A percentile compares a stretch with the other conserved stretches of the same genome.
phyloP scores from a whole-genome alignment of 2,113 vertebrate species.

The human (Homo sapiens) region DNA sequence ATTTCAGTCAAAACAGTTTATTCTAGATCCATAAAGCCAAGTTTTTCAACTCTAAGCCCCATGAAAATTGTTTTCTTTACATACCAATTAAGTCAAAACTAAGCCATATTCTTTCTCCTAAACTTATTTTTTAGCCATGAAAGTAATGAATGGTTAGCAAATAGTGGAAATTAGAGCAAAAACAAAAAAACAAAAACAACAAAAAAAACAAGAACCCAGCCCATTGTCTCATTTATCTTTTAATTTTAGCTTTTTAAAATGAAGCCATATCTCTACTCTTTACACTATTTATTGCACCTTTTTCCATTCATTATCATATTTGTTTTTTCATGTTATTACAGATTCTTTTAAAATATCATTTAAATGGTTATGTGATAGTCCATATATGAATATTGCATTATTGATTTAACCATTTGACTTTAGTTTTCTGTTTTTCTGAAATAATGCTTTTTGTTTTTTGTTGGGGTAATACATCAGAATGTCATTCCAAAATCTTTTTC shows the following conservation, averaged over 20 bases:
- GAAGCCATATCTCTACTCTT: background rate
- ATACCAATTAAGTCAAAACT: background rate
- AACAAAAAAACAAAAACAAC: background rate
- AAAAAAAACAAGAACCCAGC: background rate
- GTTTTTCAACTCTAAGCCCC: background rate
- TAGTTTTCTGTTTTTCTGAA: background rate
- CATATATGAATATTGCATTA: background rate
- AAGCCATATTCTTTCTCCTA: background rate
- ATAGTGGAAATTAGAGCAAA: background rate
- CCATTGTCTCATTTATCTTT: background rate
- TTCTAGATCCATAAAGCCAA: background rate
- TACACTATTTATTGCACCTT: background rate
- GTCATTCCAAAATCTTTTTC: background rate
- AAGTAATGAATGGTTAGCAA: background rate
- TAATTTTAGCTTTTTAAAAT: slow-evolving; percentile 8
- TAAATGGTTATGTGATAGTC: background rate
- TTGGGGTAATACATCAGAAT: background rate
- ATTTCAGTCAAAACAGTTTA: background rate
- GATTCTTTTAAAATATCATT: background rate
- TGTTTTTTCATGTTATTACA: background rate
- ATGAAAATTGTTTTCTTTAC: background rate
- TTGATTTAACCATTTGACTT: slow-evolving; percentile 13
- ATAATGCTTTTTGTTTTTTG: background rate
- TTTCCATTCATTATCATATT: background rate
- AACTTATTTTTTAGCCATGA: slow-evolving; percentile 7